Base-by-base conservation (phyloP, 2,888 invertebrate genomes). In the Cerastoderma edule region DNA sequence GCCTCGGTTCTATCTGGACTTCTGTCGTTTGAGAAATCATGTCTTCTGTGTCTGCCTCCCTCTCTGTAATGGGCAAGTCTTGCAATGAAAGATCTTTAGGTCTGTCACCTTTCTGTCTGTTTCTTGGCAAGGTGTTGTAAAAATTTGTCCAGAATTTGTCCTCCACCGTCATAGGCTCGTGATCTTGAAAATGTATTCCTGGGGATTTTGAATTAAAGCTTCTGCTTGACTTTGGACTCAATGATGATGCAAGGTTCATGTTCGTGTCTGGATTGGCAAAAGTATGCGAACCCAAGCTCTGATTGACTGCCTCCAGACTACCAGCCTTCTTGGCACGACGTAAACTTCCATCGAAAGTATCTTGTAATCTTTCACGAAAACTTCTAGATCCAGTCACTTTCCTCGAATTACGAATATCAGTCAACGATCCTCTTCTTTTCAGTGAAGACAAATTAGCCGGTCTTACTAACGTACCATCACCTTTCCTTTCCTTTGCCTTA, bases 91-190 rank as follows among this genome's bases (percentile, higher is more conserved):
- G 35, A 44, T 82, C 81, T 32, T 82, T 78, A 30, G 82, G 82
- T 74, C 82, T 67, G 16, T 78, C 82, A 56, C 63, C 46, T 67
- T 74, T 82, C 22, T 81, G 78, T 35, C 78, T 64, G 48, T 82
- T 82, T 44, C 78, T 71, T 10, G 82, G 82, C 24, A 82, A 46
- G 22, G 82, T 82, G 67, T 82, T 82, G 33, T 82, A 82, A 64
- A 82, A 82, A 28, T 82, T 82, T 46, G 82, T 82, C 82, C 82
- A 82, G 44, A 82, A 82, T 54, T 82, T 82, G 60, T 82, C 82
- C 46, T 82, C 73, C n/a, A 67, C 53, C 39, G 69, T 50, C 10
- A 16, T 44, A 3, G 53, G 53, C 27, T 67, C 67, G 32, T 73
- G 73, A 30, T 73, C 75, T 30, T n/a, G 33, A 24, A 32, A 24